Evolutionary conservation across 2,113 vertebrate genomes (phyloP).

Genomic region (Origma solitaria): DNA sequence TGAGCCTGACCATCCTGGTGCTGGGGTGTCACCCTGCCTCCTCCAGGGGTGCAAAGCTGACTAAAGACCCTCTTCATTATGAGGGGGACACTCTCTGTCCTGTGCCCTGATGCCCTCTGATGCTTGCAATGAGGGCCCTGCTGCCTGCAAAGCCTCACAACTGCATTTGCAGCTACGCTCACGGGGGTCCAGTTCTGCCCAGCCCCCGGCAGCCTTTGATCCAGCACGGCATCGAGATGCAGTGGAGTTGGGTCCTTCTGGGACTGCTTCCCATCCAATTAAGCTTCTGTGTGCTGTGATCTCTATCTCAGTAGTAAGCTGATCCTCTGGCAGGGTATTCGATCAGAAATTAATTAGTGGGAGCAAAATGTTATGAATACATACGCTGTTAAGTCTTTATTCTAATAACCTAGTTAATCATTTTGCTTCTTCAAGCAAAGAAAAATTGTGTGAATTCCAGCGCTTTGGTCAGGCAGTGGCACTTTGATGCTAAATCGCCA

Average conservation of each 20-base stretch:
- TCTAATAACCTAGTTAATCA: conserved; percentile 10
- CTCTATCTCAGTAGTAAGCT: neutral
- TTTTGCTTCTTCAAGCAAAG: neutral
- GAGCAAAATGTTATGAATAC: neutral
- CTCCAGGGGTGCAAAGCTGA: neutral
- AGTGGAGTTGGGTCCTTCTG: neutral
- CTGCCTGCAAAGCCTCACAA: neutral
- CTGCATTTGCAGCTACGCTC: neutral
- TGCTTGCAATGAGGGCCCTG: neutral
- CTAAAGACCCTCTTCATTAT: neutral
- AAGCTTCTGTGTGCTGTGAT: neutral
- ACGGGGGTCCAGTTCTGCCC: rapidly evolving
- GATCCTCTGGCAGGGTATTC: neutral
- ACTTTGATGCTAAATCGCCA: neutral
- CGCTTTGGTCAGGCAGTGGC: neutral
- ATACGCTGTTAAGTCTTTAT: neutral
- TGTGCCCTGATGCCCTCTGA: rapidly evolving
- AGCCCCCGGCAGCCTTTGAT: neutral
- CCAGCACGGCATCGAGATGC: neutral
- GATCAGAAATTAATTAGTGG: conserved; percentile 12
- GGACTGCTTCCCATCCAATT: neutral
- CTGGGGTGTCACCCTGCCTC: neutral
- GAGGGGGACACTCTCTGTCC: neutral
- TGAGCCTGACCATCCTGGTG: neutral
- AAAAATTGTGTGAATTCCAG: neutral